Percentiles rank a stretch among this genome's conserved stretches.
phyloP scores from a whole-genome alignment of 2,797 vertebrate genomes.

The Macroramphosus scolopax region DNA sequence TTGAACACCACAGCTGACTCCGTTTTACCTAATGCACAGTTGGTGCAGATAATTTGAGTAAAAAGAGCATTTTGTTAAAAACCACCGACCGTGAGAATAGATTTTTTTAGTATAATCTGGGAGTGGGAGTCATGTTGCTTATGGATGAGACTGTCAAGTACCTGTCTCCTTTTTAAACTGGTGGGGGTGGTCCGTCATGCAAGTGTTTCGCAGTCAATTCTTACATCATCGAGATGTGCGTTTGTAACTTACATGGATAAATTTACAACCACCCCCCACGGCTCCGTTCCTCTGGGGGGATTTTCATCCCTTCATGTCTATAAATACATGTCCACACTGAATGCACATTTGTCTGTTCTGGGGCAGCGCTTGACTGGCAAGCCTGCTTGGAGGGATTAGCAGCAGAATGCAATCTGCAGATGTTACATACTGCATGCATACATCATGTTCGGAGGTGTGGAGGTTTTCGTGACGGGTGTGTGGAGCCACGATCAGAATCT shows the following conservation, averaged over 20 bases:
- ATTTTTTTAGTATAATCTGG: conserved; percentile 13
- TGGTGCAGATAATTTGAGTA: conserved; percentile 2
- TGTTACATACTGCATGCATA: conserved; percentile 44
- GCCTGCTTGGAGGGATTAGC: conserved; percentile 48
- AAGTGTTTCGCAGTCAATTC: conserved; percentile 4
- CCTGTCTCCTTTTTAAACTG: conserved; percentile 12
- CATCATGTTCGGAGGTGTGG: conserved; percentile 44
- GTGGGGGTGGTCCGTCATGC: conserved; percentile 1
- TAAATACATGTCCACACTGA: conserved; percentile 45
- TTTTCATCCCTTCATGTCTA: conserved; percentile 27
- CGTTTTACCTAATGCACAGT: conserved; percentile 4
- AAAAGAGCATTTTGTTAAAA: conserved; percentile 20
- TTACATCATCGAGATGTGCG: conserved; percentile 22
- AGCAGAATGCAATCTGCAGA: conserved; percentile 54
- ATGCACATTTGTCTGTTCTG: conserved; percentile 32
- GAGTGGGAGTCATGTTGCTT: conserved; percentile 23
- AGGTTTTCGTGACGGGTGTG: conserved; percentile 19
- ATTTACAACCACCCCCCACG: conserved; percentile 19
- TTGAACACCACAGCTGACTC: neutral
- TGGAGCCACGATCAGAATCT: conserved; percentile 18
- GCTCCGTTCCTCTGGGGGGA: neutral
- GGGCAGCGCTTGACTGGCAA: conserved; percentile 49
- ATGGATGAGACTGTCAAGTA: conserved; percentile 8
- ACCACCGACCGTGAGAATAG: neutral
- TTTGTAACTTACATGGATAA: conserved; percentile 23